A percentile compares a stretch with the other conserved stretches of the same genome.
These are phyloP conservation scores for Syngnathus typhle DNA, from an alignment of 2,113 vertebrate species.

Conservation along the genomic window DNA sequence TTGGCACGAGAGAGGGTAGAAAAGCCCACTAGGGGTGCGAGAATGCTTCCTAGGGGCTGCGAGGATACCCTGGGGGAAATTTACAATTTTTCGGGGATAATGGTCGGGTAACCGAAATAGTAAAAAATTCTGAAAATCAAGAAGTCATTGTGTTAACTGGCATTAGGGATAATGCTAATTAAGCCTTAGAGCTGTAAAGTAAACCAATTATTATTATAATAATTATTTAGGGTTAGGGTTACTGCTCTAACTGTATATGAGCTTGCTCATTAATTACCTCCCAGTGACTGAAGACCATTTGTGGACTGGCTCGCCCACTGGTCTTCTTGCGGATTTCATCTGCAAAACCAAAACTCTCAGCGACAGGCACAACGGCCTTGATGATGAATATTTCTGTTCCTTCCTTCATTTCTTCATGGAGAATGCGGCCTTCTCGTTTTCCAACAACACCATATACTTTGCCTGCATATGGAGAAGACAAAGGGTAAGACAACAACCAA, in stretches of 20 bases:
- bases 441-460: slow-evolving; percentile 89
- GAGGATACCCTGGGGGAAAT: too few relatives aligned
- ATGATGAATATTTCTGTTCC: slow-evolving; percentile 94
- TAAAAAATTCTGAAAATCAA: too few relatives aligned
- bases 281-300: slow-evolving; percentile 98
- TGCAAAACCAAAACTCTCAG: slow-evolving; percentile 95
- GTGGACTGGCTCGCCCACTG: slow-evolving; percentile 92
- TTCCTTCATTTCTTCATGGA: slow-evolving; percentile 97
- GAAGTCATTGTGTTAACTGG: too few relatives aligned
- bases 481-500: too few relatives aligned
- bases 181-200: too few relatives aligned
- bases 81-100: too few relatives aligned
- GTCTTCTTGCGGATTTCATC: slow-evolving; percentile 96
- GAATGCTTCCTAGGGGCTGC: too few relatives aligned
- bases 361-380: slow-evolving; percentile 89
- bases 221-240: too few relatives aligned
- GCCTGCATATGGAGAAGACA: slow-evolving; percentile 64
- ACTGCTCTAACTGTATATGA: not conserved
- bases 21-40: not conserved
- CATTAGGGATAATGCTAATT: too few relatives aligned
- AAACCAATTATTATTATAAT: too few relatives aligned
- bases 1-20: slow-evolving; percentile 11
- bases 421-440: slow-evolving; percentile 85
- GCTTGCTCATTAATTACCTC: slow-evolving; percentile 73
- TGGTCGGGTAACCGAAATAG: too few relatives aligned